These are phyloP conservation scores for Xestoiulus laeticollis DNA, from an alignment of 2,888 invertebrate species.

Conservation along the genomic window DNA sequence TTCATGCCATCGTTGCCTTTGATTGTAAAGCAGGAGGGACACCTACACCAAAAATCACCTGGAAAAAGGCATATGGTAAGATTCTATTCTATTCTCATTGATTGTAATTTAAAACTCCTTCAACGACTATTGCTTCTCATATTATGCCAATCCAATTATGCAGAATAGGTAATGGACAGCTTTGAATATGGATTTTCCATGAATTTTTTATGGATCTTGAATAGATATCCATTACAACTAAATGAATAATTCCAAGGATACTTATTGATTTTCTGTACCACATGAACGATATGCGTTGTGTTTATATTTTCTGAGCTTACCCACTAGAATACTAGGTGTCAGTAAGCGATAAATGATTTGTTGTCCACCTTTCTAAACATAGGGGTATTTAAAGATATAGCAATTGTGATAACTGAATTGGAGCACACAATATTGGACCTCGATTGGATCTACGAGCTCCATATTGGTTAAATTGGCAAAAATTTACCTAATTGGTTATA, in stretches of 20 bases:
- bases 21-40: constrained; percentile 55
- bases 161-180: background rate
- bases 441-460: too few relatives aligned
- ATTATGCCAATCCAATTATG: background rate
- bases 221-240: background rate
- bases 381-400: too few relatives aligned
- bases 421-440: too few relatives aligned
- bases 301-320: background rate
- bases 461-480: too few relatives aligned
- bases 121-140: background rate
- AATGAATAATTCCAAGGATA: background rate
- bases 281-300: background rate
- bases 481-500: too few relatives aligned
- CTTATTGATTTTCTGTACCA: background rate
- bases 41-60: constrained; percentile 55
- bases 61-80: constrained; percentile 55
- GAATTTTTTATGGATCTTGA: background rate
- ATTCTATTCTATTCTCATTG: background rate
- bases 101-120: background rate
- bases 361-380: too few relatives aligned
- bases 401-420: too few relatives aligned
- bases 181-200: background rate
- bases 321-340: background rate
- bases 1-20: constrained; percentile 52
- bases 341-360: background rate